Evolutionary conservation across 2,888 invertebrate genomes (phyloP).

Genomic region (Notocelia uddmanniana): DNA sequence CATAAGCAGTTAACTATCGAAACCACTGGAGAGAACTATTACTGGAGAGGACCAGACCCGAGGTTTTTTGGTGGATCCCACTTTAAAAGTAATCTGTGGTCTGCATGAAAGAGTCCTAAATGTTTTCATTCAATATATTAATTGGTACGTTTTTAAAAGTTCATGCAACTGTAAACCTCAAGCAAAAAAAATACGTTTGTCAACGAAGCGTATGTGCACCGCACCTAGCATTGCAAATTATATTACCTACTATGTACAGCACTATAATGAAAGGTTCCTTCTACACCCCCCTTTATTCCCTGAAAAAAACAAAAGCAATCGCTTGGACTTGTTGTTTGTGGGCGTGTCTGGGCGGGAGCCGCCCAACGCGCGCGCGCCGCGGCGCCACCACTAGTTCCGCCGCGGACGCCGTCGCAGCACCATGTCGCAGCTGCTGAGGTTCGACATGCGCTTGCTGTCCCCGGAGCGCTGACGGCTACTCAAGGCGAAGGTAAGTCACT

Average conservation of each 20-base stretch:
- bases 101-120: no score
- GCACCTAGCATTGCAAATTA: not conserved
- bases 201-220: not conserved
- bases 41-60: no score
- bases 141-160: no score
- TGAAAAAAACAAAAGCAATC: conserved; percentile 30
- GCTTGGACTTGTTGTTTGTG: conserved; percentile 69
- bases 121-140: no score
- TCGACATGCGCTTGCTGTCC: conserved; percentile 80
- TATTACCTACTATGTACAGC: not conserved
- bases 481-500: conserved; percentile 71
- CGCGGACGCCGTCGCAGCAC: conserved; percentile 41
- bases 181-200: not conserved
- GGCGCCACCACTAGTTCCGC: conserved; percentile 51
- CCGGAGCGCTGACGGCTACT: conserved; percentile 86
- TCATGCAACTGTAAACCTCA: no score
- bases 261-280: not conserved
- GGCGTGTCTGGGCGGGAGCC: conserved; percentile 63
- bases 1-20: no score
- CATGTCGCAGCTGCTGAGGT: conserved; percentile 78
- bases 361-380: conserved; percentile 56
- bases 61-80: no score
- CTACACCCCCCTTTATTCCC: conserved; percentile 18
- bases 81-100: no score
- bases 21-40: no score